Evolutionary conservation across 2,888 invertebrate species (phyloP).

Genomic region (Xestoiulus laeticollis): DNA sequence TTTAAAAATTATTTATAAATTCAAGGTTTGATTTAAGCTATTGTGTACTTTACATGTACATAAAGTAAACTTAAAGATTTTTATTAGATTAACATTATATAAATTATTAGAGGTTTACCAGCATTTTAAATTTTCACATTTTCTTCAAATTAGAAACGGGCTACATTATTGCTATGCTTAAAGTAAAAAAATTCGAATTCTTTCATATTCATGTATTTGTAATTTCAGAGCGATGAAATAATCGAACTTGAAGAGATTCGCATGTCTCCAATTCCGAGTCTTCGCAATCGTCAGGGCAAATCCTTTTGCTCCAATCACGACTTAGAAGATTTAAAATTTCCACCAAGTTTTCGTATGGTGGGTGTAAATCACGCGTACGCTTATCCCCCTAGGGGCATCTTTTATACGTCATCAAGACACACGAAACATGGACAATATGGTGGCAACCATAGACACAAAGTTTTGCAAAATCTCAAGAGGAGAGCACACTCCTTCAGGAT

Average conservation of each 20-base stretch:
- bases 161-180: too few species aligned
- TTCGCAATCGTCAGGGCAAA: conserved; percentile 66
- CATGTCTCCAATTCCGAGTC: conserved; percentile 84
- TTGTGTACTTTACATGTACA: too few species aligned
- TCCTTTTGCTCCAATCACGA: conserved; percentile 49
- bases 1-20: too few species aligned
- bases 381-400: conserved; percentile 66
- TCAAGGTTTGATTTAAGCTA: too few species aligned
- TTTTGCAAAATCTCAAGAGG: conserved; percentile 82
- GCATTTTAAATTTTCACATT: too few species aligned
- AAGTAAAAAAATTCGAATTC: too few species aligned
- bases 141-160: too few species aligned
- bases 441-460: conserved; percentile 58
- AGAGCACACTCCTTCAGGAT: conserved; percentile 86
- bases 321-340: conserved; percentile 70
- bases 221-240: conserved; percentile 73
- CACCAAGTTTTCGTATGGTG: conserved; percentile 76
- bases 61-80: too few species aligned
- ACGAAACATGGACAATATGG: conserved; percentile 55
- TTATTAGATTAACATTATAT: too few species aligned
- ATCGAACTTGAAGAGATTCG: conserved; percentile 88
- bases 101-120: too few species aligned
- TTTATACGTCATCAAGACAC: conserved; percentile 65
- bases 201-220: not conserved
- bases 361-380: conserved; percentile 66